Base-by-base conservation (phyloP, 2,113 vertebrate species). In the Erythrocercus mccallii region DNA sequence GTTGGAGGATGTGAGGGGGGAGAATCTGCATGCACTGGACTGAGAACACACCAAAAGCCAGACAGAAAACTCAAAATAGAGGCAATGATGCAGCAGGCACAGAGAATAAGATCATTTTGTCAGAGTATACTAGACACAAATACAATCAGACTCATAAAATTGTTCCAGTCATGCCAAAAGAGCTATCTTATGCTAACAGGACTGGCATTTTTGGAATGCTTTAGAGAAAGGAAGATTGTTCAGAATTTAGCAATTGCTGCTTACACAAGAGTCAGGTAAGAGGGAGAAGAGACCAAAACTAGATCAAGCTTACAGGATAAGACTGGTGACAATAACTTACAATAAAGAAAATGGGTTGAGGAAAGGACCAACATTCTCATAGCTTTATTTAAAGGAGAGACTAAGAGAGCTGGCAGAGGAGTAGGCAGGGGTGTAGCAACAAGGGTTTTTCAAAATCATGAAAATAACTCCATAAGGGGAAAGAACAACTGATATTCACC, bases 1-100 rank as follows among this genome's bases (percentile, higher is more conserved):
- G 21, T 37, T 38, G 21, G 20, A 88, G 10, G 21, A 12, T 3
- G 3, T 3, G 6, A 1, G 4, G 0, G 6, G 1, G 10, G 8
- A 42, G 8, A 73, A 89, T 28, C 27, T 54, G 28, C 10, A 19
- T 37, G n/a, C 38, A 80, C 6, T 8, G 62, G 20, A 62, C 24
- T 57, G 21, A 28, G 24, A 91, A 30, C 0, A 8, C 35, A 92
- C 27, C 25, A 76, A 62, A 90, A 54, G 25, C 9, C 73, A 62
- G 30, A 12, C 15, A 84, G 33, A 85, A 78, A 85, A 74, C 64
- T 66, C 24, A 50, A 60, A 73, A 56, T 5, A 81, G 42, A 71
- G 33, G 53, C 48, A 93, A 47, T 24, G 44, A 79, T 45, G 38
- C 23, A 79, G 79, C 35, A 94, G 47, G 14, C 48, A 62, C 4